Conservation (phyloP, 1,140 invertebrate species). For the Sarcophaga bullata region DNA sequence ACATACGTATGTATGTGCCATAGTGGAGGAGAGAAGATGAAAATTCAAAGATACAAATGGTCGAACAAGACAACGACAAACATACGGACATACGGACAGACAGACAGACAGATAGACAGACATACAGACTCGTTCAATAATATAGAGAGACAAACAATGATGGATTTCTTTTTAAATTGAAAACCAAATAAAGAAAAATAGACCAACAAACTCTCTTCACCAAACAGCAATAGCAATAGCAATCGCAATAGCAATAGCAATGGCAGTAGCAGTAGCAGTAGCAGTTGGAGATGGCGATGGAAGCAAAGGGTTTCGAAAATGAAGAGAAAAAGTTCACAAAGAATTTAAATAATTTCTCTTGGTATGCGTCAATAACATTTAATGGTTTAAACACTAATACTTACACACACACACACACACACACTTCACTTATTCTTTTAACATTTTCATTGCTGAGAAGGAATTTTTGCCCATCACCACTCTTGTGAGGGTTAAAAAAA, state of each 20-base stretch:
- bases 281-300: background rate
- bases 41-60: background rate
- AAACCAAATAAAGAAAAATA: slow-evolving; percentile 3
- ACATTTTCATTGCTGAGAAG: no score
- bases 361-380: background rate
- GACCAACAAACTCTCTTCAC: background rate
- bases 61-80: no score
- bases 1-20: no score
- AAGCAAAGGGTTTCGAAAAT: background rate
- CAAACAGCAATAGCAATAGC: background rate
- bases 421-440: background rate
- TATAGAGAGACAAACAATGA: slow-evolving; percentile 5
- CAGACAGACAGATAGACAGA: no score
- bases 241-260: background rate
- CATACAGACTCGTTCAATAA: no score
- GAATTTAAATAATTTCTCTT: slow-evolving; percentile 33
- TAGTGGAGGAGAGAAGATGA: background rate
- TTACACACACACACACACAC: slow-evolving; percentile 3
- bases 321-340: slow-evolving; percentile 1
- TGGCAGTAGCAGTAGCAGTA: background rate
- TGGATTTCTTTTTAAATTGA: slow-evolving; percentile 27
- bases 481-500: no score
- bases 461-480: no score
- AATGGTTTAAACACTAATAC: slow-evolving; percentile 1
- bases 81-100: no score